A percentile compares a stretch with the other conserved stretches of the same genome.
Conservation (phyloP, 2,888 invertebrate species). For the Dioctria rufipes region DNA sequence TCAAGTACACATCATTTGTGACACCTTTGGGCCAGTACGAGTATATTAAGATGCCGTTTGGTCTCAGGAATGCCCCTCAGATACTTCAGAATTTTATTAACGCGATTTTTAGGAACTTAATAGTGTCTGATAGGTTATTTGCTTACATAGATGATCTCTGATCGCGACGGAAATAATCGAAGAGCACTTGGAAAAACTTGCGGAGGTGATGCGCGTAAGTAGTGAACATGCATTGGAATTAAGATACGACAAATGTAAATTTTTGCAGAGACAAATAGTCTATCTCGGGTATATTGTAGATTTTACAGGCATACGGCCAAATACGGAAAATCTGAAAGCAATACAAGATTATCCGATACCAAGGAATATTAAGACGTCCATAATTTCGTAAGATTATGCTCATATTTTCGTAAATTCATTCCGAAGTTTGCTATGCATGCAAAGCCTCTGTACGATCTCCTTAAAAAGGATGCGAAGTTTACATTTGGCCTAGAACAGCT, state of each 20-base stretch:
- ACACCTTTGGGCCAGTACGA: conserved; percentile 13
- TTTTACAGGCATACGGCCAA: neutral
- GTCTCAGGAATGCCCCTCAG: conserved; percentile 2
- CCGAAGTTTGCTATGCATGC: conserved; percentile 52
- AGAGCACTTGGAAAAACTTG: conserved; percentile 15
- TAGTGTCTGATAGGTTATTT: neutral
- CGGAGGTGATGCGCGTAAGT: neutral
- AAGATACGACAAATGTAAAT: conserved; percentile 14
- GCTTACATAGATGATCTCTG: conserved; percentile 46
- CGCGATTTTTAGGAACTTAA: neutral
- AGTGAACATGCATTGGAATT: conserved; percentile 5
- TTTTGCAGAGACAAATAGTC: neutral
- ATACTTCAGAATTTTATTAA: conserved; percentile 14
- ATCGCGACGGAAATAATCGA: conserved; percentile 4
- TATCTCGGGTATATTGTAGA: conserved; percentile 31
- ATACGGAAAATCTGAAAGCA: conserved; percentile 5
- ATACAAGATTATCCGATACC: no score
- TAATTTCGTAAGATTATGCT: no score
- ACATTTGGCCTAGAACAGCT: conserved; percentile 45
- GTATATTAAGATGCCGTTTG: neutral
- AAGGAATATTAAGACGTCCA: no score
- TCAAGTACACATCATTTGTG: neutral
- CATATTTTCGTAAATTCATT: no score
- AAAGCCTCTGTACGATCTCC: conserved; percentile 64
- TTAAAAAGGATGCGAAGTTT: conserved; percentile 52